Conservation (phyloP, 2,797 vertebrate species). For the Silurus lanzhouensis region DNA sequence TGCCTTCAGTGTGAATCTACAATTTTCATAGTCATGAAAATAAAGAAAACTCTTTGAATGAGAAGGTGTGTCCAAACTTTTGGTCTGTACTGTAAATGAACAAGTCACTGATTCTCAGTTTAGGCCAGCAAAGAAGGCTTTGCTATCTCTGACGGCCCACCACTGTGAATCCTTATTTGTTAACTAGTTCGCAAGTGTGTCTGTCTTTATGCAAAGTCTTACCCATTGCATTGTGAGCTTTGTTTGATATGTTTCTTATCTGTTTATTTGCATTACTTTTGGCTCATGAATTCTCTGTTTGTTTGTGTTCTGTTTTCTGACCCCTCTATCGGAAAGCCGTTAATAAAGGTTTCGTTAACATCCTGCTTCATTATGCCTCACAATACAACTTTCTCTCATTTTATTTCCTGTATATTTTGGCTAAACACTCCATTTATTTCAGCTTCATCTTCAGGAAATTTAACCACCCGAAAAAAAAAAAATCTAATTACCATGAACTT, state of each 20-base stretch:
- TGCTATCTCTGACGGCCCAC: no score
- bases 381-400: neutral
- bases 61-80: no score
- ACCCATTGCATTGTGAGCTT: neutral
- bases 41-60: no score
- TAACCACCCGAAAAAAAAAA: neutral
- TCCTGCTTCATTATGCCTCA: neutral
- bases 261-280: neutral
- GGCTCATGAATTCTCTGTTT: neutral
- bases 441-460: slow-evolving; percentile 8
- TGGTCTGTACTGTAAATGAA: no score
- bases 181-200: neutral
- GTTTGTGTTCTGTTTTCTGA: neutral
- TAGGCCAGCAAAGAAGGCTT: no score
- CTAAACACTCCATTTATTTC: neutral
- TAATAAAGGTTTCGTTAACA: neutral
- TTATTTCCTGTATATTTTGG: neutral
- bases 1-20: no score
- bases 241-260: neutral
- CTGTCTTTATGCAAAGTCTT: neutral
- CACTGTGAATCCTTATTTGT: neutral
- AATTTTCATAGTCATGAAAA: no score
- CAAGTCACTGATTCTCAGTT: no score
- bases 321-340: neutral
- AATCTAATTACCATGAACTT: slow-evolving; percentile 34